Base-by-base conservation (phyloP, 1,140 invertebrate genomes). In the Ruditapes philippinarum region DNA sequence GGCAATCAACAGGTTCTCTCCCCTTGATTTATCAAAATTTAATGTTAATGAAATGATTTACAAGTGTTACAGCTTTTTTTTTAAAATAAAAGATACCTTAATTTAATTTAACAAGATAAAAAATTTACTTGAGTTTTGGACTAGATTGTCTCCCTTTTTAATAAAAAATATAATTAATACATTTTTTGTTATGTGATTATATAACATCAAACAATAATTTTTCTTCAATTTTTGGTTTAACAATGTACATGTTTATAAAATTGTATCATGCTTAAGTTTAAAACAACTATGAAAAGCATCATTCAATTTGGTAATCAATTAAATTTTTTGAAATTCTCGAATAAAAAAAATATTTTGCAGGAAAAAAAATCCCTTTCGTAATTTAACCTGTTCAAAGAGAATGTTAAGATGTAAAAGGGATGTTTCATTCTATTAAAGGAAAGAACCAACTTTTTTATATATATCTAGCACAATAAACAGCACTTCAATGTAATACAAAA, bases 401-500 rank as follows among this genome's bases (percentile, higher is more conserved):
- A n/a, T n/a, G n/a, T n/a, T n/a, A n/a, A n/a, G n/a, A n/a, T n/a
- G n/a, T n/a, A n/a, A n/a, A n/a, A n/a, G n/a, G n/a, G n/a, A n/a
- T n/a, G n/a, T n/a, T n/a, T n/a, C n/a, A n/a, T n/a, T 12, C 17
- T 12, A 22, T n/a, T 51, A 33, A 25, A 45, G 42, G 25, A 49
- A 42, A 76, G 42, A 31, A 42, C 40, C 40, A 49, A 19, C 2
- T 11, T 0, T n/a, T n/a, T n/a, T n/a, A n/a, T n/a, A n/a, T n/a
- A 36, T 96, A n/a, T 70, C 33, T 70, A 11, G 7, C 19, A 70
- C 7, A 70, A 70, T 70, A 70, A 70, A 70, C 65, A 70, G 19
- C 38, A 70, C 36, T 17, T n/a, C 33, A 17, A 70, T 70, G 65
- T 14, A n/a, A n/a, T n/a, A n/a, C n/a, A n/a, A n/a, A n/a, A n/a